Base-by-base conservation (phyloP, 2,888 invertebrate species). In the Lepidocyrtinus sp. region DNA sequence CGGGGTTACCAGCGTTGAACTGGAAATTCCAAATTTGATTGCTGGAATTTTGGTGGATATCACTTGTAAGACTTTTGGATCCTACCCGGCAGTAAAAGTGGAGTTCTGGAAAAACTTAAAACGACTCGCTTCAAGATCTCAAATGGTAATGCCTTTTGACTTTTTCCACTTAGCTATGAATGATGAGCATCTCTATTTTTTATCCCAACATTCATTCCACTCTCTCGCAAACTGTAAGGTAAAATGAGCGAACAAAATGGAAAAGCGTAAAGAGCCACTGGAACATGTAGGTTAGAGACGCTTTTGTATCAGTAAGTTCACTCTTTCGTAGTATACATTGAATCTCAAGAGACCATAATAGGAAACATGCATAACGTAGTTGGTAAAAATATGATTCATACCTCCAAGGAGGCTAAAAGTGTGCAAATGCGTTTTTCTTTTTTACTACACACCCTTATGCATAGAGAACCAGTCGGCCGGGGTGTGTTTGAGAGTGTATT, bases 21-120 rank as follows among this genome's bases (percentile, higher is more conserved):
- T 85, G 59, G 85, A 83, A 61, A 63, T 85, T 82, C 85, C 85
- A 62, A 83, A 84, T 73, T 83, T 85, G 85, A 85, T 82, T 77
- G 85, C 85, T 69, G 85, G 84, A 70, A 77, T 68, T 22, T 81
- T 81, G 68, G 85, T 84, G 82, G 83, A 75, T 61, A 21, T 85
- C 50, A 46, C 74, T 26, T 86, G 85, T 70, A 79, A 78, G 77
- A 76, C 82, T 7, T 71, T 75, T 55, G 85, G 85, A 65, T 83
- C 85, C 59, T 86, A 85, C 80, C 85, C 85, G 36, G 81, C 81
- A 64, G 83, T 86, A 36, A 85, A 83, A 73, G 82, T 86, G 59
- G 85, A 85, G 69, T 83, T 85, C 64, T 86, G 84, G 84, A 86
- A 83, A 78, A 76, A 82, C 71, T 82, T 83, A 73, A 84, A 82